phyloP scores from a whole-genome alignment of 2,797 vertebrate species.

The Ibycter americanus region DNA sequence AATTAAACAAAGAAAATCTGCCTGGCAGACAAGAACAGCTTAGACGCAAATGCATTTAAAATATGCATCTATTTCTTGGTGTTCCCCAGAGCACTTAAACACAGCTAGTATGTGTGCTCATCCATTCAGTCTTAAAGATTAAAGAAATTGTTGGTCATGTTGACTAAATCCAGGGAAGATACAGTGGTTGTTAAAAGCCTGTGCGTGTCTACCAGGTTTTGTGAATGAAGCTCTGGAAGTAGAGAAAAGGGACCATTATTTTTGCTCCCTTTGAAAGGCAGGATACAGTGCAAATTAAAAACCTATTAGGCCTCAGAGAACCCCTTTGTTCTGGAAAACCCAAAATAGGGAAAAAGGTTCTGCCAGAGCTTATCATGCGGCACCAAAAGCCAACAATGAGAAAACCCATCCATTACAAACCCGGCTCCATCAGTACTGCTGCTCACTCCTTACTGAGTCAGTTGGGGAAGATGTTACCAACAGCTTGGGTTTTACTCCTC shows the following conservation, averaged over 20 bases:
- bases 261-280: neutral
- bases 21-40: neutral
- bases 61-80: neutral
- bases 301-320: neutral
- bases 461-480: neutral
- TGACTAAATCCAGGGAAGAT: neutral
- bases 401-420: neutral
- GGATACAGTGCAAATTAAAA: neutral
- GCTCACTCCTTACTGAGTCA: neutral
- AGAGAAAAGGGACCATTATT: neutral
- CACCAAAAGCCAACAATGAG: neutral
- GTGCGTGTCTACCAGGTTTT: neutral
- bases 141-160: neutral
- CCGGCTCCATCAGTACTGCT: neutral
- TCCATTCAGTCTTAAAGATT: neutral
- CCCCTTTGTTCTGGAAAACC: neutral
- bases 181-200: neutral
- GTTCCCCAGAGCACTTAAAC: neutral
- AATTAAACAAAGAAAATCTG: slow-evolving; percentile 41
- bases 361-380: neutral
- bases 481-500: neutral
- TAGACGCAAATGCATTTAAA: neutral
- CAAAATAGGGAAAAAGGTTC: neutral
- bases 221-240: neutral
- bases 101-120: neutral